These are phyloP conservation scores for Ophiothrix spiculata DNA, from an alignment of 35 echinoderm and acorn worm species.

Conservation along the genomic window DNA sequence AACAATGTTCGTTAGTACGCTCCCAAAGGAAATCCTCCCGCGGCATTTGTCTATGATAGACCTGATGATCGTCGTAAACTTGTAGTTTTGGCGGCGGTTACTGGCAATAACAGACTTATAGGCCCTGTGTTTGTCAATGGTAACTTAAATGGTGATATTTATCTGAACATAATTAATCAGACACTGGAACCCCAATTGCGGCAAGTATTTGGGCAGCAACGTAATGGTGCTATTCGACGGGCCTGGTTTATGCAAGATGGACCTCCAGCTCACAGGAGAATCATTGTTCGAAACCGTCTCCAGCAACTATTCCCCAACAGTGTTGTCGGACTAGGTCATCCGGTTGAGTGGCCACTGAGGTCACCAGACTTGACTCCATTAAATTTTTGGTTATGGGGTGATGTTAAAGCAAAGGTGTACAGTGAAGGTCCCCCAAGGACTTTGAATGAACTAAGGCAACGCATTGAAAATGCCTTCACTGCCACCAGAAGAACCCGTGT, in stretches of 20 bases:
- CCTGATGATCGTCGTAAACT: background rate
- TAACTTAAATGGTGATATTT: background rate
- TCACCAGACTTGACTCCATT: constrained; percentile 6
- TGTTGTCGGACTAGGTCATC: background rate
- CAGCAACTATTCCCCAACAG: constrained; percentile 1
- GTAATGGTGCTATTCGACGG: background rate
- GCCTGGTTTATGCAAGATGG: constrained; percentile 26
- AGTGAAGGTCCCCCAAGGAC: background rate
- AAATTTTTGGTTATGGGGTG: background rate
- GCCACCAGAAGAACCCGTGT: background rate
- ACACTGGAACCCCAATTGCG: background rate
- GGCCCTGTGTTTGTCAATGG: background rate
- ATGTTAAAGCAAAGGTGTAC: background rate
- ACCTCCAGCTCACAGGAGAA: constrained; percentile 12
- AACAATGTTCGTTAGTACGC: background rate
- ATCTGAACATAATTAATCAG: background rate
- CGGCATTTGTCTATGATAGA: background rate
- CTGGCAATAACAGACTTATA: background rate
- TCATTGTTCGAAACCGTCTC: constrained; percentile 17
- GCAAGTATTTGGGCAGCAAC: background rate
- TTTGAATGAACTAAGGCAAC: background rate
- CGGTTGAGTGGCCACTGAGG: background rate
- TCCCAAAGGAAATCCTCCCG: background rate
- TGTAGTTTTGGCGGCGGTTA: background rate
- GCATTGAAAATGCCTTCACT: background rate